Conservation (phyloP, 2,888 invertebrate genomes). For the Pocota personata region DNA sequence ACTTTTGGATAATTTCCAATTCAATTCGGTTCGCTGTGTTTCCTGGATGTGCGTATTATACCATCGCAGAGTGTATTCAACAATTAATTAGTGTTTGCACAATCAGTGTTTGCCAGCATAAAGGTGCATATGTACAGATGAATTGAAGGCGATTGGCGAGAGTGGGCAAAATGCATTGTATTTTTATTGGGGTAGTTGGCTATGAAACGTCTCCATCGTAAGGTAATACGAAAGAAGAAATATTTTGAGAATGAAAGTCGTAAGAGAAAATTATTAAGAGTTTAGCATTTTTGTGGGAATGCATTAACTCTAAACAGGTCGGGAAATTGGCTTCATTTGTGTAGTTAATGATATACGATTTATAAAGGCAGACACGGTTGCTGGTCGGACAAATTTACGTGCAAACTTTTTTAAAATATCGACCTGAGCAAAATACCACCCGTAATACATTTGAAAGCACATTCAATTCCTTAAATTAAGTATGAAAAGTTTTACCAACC, state of each 20-base stretch:
- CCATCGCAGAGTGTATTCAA: background rate
- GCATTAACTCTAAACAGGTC: background rate
- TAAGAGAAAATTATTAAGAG: background rate
- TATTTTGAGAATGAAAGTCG: background rate
- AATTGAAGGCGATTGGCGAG: background rate
- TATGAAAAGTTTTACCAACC: too few species aligned
- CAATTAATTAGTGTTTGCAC: conserved; percentile 29
- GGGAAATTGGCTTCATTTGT: background rate
- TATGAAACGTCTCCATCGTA: background rate
- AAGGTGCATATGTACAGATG: background rate
- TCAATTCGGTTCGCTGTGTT: background rate
- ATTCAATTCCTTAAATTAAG: too few species aligned
- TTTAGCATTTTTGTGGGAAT: background rate
- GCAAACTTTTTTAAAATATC: too few species aligned
- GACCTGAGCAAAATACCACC: too few species aligned
- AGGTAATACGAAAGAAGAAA: background rate
- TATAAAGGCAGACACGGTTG: too few species aligned
- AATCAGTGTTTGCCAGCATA: background rate
- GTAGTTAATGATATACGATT: background rate
- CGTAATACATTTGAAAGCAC: too few species aligned
- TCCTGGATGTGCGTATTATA: background rate
- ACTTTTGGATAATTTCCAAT: conserved; percentile 22
- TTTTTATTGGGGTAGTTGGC: background rate
- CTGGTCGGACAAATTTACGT: too few species aligned
- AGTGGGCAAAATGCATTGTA: background rate